Base-by-base conservation (phyloP, 2,888 invertebrate species). In the Rhyacophila evoluta region DNA sequence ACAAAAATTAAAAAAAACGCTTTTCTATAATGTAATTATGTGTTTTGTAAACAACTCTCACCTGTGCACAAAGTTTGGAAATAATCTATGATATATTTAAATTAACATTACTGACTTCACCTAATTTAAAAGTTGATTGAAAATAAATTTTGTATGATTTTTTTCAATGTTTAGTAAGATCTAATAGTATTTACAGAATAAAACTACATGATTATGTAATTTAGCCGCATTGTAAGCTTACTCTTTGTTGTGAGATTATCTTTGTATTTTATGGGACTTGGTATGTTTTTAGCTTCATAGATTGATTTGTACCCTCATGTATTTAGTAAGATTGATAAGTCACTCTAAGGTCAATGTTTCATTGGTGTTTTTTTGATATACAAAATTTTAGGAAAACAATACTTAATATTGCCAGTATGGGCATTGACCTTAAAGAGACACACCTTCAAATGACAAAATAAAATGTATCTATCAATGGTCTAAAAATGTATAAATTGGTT, bases 221-320 rank as follows among this genome's bases (percentile, higher is more conserved):
- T 68, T 78, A 71, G 74, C 41, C 38, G 69, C 70, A 75, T 75
- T 69, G 27, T n/a, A 67, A 84, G 85, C 87, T 88, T 87, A 87
- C 83, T 88, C 89, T 89, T 89, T 89, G 90, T 90, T 90, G 90
- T 90, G 90, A 90, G 90, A 89, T 88, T 76, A 41, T 77, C 72
- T 77, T 72, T 75, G 67, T 75, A 80, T 67, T 28, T 72, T 72
- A 37, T 72, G 29, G 36, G 70, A 70, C 33, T 15, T 29, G 70
- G 70, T 70, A 10, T 55, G 41, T 55, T 55, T 55, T 55, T 55
- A 25, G 39, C 15, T 39, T 12, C 55, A 19, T 55, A 55, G 55
- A 55, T 55, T 55, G 55, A 10, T 55, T 19, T 55, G 55, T 25
- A 55, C 8, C 25, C 6, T 8, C 15, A 55, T 19, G 55, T 55